These are phyloP conservation scores for Mercenaria mercenaria DNA, from an alignment of 1,140 invertebrate species.

Conservation along the genomic window DNA sequence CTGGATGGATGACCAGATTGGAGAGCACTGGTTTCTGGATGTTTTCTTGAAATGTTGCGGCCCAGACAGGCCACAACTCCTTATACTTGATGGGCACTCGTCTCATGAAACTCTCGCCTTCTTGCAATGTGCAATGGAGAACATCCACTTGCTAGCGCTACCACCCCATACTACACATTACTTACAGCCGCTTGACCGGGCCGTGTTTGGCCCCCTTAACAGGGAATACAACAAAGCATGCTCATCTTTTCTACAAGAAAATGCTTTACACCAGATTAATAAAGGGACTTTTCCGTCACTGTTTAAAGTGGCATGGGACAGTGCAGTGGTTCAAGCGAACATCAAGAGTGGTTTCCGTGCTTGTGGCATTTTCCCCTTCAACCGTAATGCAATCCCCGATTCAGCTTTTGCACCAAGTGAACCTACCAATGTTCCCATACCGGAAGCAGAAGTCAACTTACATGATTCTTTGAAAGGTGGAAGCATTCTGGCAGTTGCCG, in stretches of 20 bases:
- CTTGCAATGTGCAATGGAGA: constrained; percentile 59
- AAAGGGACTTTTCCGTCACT: background rate
- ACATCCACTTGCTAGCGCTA: constrained; percentile 71
- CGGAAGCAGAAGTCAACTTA: too few species aligned
- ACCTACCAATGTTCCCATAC: too few species aligned
- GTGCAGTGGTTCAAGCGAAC: too few species aligned
- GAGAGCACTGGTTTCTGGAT: constrained; percentile 61
- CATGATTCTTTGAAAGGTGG: too few species aligned
- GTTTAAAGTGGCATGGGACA: too few species aligned
- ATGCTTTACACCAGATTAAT: too few species aligned
- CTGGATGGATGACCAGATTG: constrained; percentile 70
- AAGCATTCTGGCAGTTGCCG: too few species aligned
- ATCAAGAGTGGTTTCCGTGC: background rate
- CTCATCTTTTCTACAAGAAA: background rate
- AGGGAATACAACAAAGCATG: constrained; percentile 53
- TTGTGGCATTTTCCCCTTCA: background rate
- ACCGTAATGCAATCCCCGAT: background rate
- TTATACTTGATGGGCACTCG: constrained; percentile 70
- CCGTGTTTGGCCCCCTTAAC: constrained; percentile 65
- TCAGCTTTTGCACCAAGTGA: background rate
- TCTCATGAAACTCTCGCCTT: constrained; percentile 69
- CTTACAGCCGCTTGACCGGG: background rate
- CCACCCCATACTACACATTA: constrained; percentile 69
- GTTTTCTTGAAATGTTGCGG: background rate
- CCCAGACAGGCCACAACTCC: constrained; percentile 57